Evolutionary conservation across 2,113 vertebrate genomes (phyloP).

Genomic region (Dicaeum eximium): DNA sequence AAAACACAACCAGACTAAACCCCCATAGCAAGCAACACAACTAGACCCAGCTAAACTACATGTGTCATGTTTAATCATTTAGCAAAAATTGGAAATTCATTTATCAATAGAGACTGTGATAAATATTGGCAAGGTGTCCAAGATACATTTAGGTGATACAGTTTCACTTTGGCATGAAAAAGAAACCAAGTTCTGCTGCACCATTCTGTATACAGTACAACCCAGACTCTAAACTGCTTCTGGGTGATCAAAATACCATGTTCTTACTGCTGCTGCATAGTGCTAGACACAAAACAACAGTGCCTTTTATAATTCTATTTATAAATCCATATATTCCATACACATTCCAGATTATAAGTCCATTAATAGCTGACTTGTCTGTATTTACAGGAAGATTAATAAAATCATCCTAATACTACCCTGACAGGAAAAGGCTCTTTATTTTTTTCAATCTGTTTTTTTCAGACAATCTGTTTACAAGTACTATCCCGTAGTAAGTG

Average conservation of each 20-base stretch:
- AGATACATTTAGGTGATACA: not conserved
- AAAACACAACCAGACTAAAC: not conserved
- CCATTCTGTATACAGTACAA: not conserved
- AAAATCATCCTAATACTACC: constrained; percentile 15
- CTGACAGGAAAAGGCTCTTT: constrained; percentile 4
- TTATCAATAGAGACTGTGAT: not conserved
- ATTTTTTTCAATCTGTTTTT: constrained; percentile 36
- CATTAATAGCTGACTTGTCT: constrained; percentile 50
- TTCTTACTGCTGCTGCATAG: constrained; percentile 12
- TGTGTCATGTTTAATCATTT: not conserved
- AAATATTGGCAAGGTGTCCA: not conserved
- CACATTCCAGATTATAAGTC: not conserved
- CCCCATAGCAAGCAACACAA: not conserved
- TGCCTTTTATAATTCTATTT: constrained; percentile 35
- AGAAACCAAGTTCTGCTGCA: not conserved
- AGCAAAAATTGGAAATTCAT: not conserved
- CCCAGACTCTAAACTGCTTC: not conserved
- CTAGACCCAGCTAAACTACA: not conserved
- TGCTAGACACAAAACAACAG: constrained; percentile 17
- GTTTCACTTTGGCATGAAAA: not conserved
- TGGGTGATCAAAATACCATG: not conserved
- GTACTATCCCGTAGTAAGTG: constrained; percentile 6
- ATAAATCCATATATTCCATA: not conserved
- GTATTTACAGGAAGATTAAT: constrained; percentile 61
- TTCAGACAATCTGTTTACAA: constrained; percentile 44